Evolutionary conservation across 2,888 invertebrate species (phyloP), one percentile per base, ranked within the genome.

Genomic region (Cryptocheilus praepositus): DNA sequence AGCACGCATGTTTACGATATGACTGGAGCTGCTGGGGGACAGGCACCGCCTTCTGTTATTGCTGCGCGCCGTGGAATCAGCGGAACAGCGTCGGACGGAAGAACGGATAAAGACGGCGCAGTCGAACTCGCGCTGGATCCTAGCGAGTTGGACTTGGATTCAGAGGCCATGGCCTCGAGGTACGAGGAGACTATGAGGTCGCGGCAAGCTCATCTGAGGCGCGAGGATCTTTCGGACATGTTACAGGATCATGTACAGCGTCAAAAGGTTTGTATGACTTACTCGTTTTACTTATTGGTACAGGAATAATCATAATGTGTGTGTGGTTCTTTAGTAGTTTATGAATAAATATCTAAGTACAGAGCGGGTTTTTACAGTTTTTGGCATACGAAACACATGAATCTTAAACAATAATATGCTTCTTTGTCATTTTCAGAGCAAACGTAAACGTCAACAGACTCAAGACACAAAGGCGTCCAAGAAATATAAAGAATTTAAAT

Each of bases 401-500:
- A 25, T 25, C 4, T 22, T 5, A 1, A 5, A 22, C 25, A 59
- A 61, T 52, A 64, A 66, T 61, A 72, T 57, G 67, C 36, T 68
- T 65, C 28, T 58, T 80, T 85, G 83, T 85, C 83, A 81, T 78
- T 93, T 93, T 59, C 92, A 96, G 95, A 98, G 94, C 84, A 97
- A 98, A 90, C 91, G 98, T 76, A 98, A 98, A 89, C 92, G 97
- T 70, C 96, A 97, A 80, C 95, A 96, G 88, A 95, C 95, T 76
- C 94, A 96, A 84, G 96, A 97, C 80, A 93, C 95, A 3, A 97
- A 98, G 89, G 94, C 95, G 80, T 94, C 96, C 15, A 98, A 98
- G 91, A 98, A 98, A 90, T 98, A 98, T 91, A 98, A 98, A 90
- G 98, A 98, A 88, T 98, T 98, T 91, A 98, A 98, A 89, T 98